Conservation (phyloP, 2,888 invertebrate genomes). For the Diaprepes abbreviatus region DNA sequence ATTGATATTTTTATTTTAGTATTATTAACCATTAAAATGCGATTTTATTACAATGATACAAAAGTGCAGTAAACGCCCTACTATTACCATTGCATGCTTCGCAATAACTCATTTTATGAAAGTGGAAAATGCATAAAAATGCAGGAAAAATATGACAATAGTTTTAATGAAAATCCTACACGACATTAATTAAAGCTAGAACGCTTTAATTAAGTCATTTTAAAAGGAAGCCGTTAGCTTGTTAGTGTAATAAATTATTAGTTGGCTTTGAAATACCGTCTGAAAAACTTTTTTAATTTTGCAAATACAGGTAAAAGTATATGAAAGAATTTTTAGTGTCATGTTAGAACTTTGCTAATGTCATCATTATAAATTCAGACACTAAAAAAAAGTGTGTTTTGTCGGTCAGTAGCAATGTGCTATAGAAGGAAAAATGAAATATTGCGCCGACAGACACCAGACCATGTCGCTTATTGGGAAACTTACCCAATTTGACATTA, state of each 20-base stretch:
- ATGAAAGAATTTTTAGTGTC: too few species aligned
- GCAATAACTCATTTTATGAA: not conserved
- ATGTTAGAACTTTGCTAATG: too few species aligned
- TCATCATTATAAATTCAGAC: too few species aligned
- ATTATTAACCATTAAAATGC: too few species aligned
- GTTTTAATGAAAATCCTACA: not conserved
- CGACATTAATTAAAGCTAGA: not conserved
- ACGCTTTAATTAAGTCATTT: not conserved
- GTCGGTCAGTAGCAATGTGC: too few species aligned
- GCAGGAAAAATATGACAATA: not conserved
- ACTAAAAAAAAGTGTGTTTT: too few species aligned
- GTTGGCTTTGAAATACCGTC: not conserved
- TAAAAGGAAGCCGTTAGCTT: not conserved
- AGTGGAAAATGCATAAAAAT: not conserved
- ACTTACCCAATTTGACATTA: too few species aligned
- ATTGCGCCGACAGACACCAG: too few species aligned
- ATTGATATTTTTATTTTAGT: too few species aligned
- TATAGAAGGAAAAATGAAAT: too few species aligned
- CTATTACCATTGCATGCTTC: not conserved
- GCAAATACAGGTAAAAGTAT: not conserved
- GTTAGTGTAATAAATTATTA: conserved; percentile 4
- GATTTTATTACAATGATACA: not conserved
- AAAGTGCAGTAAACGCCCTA: not conserved
- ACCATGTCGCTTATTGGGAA: too few species aligned
- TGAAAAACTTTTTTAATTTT: not conserved